phyloP scores from a whole-genome alignment of 1,140 invertebrate species.

The Nilaparvata lugens region DNA sequence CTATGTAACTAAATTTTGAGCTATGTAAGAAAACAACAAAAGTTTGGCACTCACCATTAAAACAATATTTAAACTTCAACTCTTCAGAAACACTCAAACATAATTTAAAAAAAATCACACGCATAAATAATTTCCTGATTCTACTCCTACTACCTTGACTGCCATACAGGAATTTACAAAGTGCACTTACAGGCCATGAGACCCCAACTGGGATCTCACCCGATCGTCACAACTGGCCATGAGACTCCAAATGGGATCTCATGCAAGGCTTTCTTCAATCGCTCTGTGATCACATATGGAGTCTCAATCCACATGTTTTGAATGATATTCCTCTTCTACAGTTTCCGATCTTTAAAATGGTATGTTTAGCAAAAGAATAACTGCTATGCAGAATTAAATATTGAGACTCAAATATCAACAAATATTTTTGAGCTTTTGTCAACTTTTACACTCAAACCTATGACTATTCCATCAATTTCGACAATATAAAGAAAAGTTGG shows the following conservation, averaged over 20 bases:
- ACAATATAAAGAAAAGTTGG: neutral
- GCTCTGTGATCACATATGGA: neutral
- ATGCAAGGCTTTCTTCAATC: neutral
- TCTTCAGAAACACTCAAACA: too few relatives aligned
- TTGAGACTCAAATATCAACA: neutral
- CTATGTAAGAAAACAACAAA: too few relatives aligned
- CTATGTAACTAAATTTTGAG: too few relatives aligned
- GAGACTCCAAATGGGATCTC: too few relatives aligned
- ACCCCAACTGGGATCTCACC: neutral
- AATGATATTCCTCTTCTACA: neutral
- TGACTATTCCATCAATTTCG: neutral
- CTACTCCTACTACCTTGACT: too few relatives aligned
- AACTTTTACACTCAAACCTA: neutral
- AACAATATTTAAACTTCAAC: too few relatives aligned
- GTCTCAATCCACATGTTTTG: neutral
- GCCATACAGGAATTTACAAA: too few relatives aligned
- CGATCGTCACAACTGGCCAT: too few relatives aligned
- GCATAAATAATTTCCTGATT: too few relatives aligned
- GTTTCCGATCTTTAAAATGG: neutral
- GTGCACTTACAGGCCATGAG: neutral
- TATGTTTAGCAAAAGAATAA: neutral
- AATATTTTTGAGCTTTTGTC: neutral
- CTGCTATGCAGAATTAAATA: neutral
- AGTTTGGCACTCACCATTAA: too few relatives aligned
- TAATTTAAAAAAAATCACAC: too few relatives aligned